These are phyloP conservation scores for Phytoseiulus persimilis DNA, from an alignment of 2,888 invertebrate genomes.

Conservation along the genomic window DNA sequence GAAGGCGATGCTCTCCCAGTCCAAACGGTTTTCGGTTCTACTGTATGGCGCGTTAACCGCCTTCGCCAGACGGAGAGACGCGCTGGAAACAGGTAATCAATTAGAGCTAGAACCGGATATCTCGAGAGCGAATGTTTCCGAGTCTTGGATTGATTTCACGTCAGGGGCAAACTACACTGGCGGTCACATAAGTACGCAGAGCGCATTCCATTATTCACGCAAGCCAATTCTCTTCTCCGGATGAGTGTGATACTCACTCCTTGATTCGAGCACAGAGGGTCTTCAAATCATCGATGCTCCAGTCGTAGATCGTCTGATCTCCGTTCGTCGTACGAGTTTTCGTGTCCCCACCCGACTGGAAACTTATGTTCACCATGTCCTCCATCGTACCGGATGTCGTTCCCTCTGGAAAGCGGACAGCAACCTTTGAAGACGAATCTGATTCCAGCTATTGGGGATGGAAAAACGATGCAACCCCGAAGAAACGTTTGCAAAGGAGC, in stretches of 20 bases:
- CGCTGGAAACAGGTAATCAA: background rate
- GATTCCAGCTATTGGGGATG: too few relatives aligned
- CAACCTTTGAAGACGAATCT: too few relatives aligned
- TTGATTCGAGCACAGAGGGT: conserved; percentile 15
- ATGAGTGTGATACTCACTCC: background rate
- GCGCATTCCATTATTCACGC: too few relatives aligned
- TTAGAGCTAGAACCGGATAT: too few relatives aligned
- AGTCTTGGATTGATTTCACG: too few relatives aligned
- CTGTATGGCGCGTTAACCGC: background rate
- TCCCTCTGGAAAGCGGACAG: too few relatives aligned
- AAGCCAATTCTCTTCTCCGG: too few relatives aligned
- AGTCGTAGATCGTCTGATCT: background rate
- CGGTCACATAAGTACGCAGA: too few relatives aligned
- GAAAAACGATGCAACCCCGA: too few relatives aligned
- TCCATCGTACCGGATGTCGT: background rate
- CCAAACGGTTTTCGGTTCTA: background rate
- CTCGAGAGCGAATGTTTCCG: too few relatives aligned
- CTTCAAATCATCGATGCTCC: conserved; percentile 14
- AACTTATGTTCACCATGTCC: background rate
- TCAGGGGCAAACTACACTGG: too few relatives aligned
- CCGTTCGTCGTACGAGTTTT: background rate
- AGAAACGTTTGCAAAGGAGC: too few relatives aligned
- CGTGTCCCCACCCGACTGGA: background rate
- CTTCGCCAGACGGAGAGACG: background rate
- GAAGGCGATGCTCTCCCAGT: conserved; percentile 15